phyloP scores from a whole-genome alignment of 2,113 vertebrate species.

The Oncorhynchus masou region DNA sequence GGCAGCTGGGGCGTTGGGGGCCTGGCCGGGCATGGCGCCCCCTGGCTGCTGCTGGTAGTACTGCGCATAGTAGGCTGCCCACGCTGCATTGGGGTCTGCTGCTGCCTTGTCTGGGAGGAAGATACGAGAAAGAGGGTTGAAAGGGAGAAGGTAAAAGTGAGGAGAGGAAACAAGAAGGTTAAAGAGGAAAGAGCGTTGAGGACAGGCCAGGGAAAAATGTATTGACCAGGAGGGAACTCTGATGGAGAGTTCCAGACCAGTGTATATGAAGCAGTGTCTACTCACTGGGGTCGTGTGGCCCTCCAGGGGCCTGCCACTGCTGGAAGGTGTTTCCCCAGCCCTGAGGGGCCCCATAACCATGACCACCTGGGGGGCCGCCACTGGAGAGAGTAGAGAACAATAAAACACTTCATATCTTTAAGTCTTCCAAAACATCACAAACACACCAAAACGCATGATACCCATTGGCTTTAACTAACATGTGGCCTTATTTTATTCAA shows the following conservation, averaged over 20 bases:
- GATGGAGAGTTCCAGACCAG: not conserved
- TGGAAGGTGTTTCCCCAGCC: slow-evolving; percentile 87
- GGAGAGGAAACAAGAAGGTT: too few relatives aligned
- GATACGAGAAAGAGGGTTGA: not conserved
- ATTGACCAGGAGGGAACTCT: not conserved
- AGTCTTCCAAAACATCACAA: too few relatives aligned
- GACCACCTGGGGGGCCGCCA: slow-evolving; percentile 80
- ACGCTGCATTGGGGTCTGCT: slow-evolving; percentile 86
- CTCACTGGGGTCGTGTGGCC: slow-evolving; percentile 88
- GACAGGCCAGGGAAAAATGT: too few relatives aligned
- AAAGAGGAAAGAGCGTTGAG: too few relatives aligned
- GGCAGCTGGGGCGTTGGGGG: slow-evolving; percentile 73
- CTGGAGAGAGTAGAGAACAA: slow-evolving; percentile 53
- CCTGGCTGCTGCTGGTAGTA: slow-evolving; percentile 89
- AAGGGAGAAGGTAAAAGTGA: not conserved
- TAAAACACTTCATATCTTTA: not conserved
- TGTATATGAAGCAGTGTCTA: not conserved
- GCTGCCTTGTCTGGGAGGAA: slow-evolving; percentile 79
- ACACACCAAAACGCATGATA: too few relatives aligned
- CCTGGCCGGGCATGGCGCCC: slow-evolving; percentile 77
- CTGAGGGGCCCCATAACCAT: slow-evolving; percentile 82
- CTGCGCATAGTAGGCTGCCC: slow-evolving; percentile 93
- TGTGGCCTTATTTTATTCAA: too few relatives aligned
- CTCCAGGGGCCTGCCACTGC: slow-evolving; percentile 88
- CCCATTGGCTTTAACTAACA: too few relatives aligned